Conservation (phyloP, 2,113 vertebrate genomes). For the Gavialis gangeticus region DNA sequence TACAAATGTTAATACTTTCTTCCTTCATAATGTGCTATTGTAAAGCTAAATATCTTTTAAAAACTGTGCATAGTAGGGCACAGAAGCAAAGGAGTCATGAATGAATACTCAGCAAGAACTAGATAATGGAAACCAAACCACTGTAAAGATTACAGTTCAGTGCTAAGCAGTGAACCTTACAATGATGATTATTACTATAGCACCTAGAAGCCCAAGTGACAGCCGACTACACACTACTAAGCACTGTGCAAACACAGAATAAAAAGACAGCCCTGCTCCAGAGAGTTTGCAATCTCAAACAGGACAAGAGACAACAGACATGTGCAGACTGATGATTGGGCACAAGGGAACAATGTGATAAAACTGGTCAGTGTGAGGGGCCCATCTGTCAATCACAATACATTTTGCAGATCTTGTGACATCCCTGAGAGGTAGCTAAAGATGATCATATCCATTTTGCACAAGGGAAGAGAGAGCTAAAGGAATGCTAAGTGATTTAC, state of each 20-base stretch:
- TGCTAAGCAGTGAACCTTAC: too few species aligned
- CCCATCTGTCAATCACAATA: not conserved
- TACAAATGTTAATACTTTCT: too few species aligned
- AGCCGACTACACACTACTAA: not conserved
- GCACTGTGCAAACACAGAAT: not conserved
- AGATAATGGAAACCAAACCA: too few species aligned
- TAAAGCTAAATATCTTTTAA: too few species aligned
- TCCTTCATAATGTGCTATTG: too few species aligned
- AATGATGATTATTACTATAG: too few species aligned
- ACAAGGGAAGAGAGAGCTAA: not conserved
- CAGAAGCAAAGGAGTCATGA: too few species aligned
- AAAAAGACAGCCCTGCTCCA: rapidly evolving
- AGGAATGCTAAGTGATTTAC: not conserved
- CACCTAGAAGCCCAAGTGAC: not conserved
- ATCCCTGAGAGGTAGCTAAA: not conserved
- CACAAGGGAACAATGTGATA: not conserved
- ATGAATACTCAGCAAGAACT: too few species aligned
- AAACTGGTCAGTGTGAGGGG: constrained; percentile 29
- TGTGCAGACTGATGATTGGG: not conserved
- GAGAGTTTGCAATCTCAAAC: not conserved
- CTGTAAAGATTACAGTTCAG: too few species aligned
- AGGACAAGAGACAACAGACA: not conserved
- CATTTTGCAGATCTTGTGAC: not conserved
- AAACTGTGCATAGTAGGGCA: too few species aligned
- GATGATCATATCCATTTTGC: not conserved